Evolutionary conservation across 2,113 vertebrate genomes (phyloP), one percentile per base, ranked within the genome.

Genomic region (Entelurus aequoreus): DNA sequence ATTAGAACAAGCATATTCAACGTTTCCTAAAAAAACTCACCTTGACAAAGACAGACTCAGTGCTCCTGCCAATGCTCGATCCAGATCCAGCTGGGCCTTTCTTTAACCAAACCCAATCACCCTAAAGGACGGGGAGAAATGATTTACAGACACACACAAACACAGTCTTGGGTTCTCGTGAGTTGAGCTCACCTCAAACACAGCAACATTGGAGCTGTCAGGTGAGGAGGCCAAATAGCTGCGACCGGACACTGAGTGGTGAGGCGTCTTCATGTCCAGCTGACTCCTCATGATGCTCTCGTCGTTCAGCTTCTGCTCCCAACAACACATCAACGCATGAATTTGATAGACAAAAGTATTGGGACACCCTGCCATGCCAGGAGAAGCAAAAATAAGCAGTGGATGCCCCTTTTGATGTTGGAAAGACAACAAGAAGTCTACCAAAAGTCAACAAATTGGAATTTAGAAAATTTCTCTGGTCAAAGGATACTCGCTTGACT

Each of bases 61-160:
- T 93, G 28, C 58, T 84, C 4, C 86, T 76, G 35, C 66, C 87
- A 74, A 97, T 53, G 38, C 81, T 66, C 1, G 61, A 48, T 28
- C 93, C 80, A 4, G 72, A 59, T 54, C 90, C 91, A 5, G 6
- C 28, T 0, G 92, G 92, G 42, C 92, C 92, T 86, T 92, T 97
- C 88, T 97, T 97, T 59, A 97, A 63, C 94, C 94, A 97, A 55
- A 97, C 93, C 94, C 94, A 97, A 81, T 97, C 95, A 6, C 94
- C 95, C 94, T 97, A 74, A n/a, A 46, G 42, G 42, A 46, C 42
- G 1, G 21, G n/a, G 16, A 52, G 28, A 9, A n/a, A 11, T 19
- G n/a, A 68, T 44, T 68, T 8, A 68, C 11, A 65, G 7, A 38
- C 47, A 68, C 5, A 48, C 0, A 48, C 4, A 42, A 3, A 66